Evolutionary conservation across 2,113 vertebrate genomes (phyloP), one percentile per base, ranked within the genome.

Genomic region (Heterocephalus glaber): DNA sequence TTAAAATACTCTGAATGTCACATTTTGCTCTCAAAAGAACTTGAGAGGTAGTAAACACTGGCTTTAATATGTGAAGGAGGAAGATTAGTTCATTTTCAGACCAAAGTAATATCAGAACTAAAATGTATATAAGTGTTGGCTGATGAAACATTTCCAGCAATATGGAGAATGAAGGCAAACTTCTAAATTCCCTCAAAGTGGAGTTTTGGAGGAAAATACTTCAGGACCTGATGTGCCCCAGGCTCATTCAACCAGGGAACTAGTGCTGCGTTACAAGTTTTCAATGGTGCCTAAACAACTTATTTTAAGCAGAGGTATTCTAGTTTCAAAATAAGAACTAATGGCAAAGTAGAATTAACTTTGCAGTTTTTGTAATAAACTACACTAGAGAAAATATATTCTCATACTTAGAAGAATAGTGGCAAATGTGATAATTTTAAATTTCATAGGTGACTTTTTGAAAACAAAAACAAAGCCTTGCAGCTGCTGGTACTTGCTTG

Each of bases 341-440:
- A 30, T 74, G 70, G 26, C 44, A 76, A 92, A 38, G 24, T 82
- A n/a, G 61, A 89, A 72, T 89, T 86, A 60, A 82, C 8, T 90
- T 47, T 56, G 41, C 28, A 77, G 33, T 47, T 77, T 85, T 79
- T 90, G 54, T 58, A 85, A 30, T 86, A 47, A 94, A 61, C 22
- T 76, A 65, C 68, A 35, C 52, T 81, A 65, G 38, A 86, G 66
- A 54, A 96, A 81, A 56, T 92, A 60, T 89, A 81, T 84, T 76
- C 16, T 7, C 19, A 8, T 63, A 44, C 10, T 76, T 94, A 60
- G 86, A 88, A 94, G 49, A 65, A 81, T 28, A 90, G 74, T n/a
- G 35, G 13, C 2, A 70, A 82, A 52, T 92, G 35, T 33, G 58
- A 84, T 74, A 13, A 77, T 70, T 88, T 74, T 5, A 81, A 96